Base-by-base conservation (phyloP, 2,888 invertebrate species). In the Gymnocheta viridis region DNA sequence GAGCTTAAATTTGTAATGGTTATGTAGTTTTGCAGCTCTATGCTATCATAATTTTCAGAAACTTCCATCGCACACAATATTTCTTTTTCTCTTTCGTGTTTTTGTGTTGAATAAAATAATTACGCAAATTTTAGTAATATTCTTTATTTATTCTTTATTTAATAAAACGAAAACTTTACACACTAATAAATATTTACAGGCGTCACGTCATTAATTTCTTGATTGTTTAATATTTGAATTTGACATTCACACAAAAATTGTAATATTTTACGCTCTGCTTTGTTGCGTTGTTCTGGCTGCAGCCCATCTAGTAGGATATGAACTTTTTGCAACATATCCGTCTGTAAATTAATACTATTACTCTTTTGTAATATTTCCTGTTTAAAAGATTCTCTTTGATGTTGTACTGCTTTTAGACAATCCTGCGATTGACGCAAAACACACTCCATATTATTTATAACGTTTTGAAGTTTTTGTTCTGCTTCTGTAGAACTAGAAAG, bases 231-330 rank as follows among this genome's bases (percentile, higher is more conserved):
- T 1, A 88, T 87, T 76, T 88, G 89, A 14, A 91, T 91, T 86
- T 91, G 90, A 17, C 90, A 90, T 84, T 90, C 91, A 49, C 90
- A 91, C 2, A 90, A 83, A 66, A 90, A 90, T 79, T 89, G 88
- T n/a, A 91, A 72, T 74, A 90, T 91, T 84, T 91, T 89, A 0
- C 88, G 88, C 70, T 91, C 91, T 4, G 90, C 91, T 24, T 81
- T 86, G 0, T 82, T 44, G 1, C 88, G 87, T 32, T 90, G 86
- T 4, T 86, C 83, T 9, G 79, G 51, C 14, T 77, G 86, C 1
- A 90, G 77, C 0, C 88, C 89, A 22, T 89, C 91, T 2, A 90
- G 85, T 27, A 87, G 44, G 17, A 86, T 24, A 29, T 87, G 73
- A 7, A 86, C 84, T 58, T 86, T 87, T 64, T 86, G 86, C 19